Base-by-base conservation (phyloP, 2,797 vertebrate species). In the Nyctibius grandis region DNA sequence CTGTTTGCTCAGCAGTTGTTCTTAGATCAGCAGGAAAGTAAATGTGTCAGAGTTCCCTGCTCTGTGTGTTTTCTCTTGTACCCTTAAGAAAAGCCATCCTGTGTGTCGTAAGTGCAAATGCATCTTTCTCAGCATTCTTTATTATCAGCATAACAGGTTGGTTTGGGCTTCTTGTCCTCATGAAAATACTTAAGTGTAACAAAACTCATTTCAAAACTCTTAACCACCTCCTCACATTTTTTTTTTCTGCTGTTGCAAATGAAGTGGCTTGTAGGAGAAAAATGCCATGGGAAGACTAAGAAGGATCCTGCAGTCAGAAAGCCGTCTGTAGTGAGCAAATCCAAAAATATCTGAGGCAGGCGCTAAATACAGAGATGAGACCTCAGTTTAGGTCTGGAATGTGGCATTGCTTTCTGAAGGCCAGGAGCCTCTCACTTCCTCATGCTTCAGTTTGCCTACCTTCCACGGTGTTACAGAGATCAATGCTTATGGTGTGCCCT, bases 201-300 rank as follows among this genome's bases (percentile, higher is more conserved):
- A 89, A 92, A 87, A 59, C 42, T 94, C 0, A 80, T 57, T 96
- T 85, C 20, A 31, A 59, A 95, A 85, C 64, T 87, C 54, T 34
- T 68, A 91, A n/a, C 70, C 68, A 73, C 91, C 74, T 87, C 78
- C 90, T 68, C 68, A 68, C 5, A 1, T 42, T 54, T 57, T 72
- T 92, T 92, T 44, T 33, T 47, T 3, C 45, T 93, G 42, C 85
- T 89, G 57, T 72, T 93, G 80, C 72, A 85, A 85, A 63, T 75
- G 61, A 91, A 92, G 59, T 31, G 68, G 38, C 15, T 89, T 72
- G 76, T 94, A 76, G 65, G 89, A 90, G 76, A 80, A 88, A 88
- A 95, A 91, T 92, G 74, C 60, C 40, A 44, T 45, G 56, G 56
- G 48, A 95, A 93, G 45, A 68, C 72, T 85, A 82, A 95, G 95